Evolutionary conservation across 2,888 invertebrate species (phyloP), one percentile per base, ranked within the genome.

Genomic region (Amphipoea oculea): DNA sequence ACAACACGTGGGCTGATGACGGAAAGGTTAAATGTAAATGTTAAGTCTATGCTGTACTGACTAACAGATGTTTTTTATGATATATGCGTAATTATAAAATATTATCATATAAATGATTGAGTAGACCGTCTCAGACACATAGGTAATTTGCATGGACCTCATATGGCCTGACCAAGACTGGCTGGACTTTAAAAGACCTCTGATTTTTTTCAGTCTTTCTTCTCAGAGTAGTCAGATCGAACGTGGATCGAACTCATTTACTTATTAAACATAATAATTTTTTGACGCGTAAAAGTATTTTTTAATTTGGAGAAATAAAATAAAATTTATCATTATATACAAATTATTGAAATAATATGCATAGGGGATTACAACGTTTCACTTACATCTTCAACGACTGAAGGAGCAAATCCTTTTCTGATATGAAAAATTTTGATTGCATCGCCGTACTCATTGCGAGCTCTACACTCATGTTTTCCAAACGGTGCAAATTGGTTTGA

Each of bases 391-490:
- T 83, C 83, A 57, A 96, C 86, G 12, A 79, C 40, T 2, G 92
- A 89, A 51, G 96, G 96, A 11, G 83, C 83, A 80, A 92, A 93
- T 60, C 94, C 96, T 91, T 94, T 90, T 69, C 82, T 90, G 9
- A 96, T 90, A 20, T 86, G 82, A 42, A 94, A 91, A 0, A 81
- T 79, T 88, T 95, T 96, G 9, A 84, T 90, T 0, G 90, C 90
- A 75, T 88, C 84, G 0, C 96, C 96, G 45, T 89, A 87, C 7
- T 89, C 79, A 76, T 97, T 97, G 12, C 66, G 87, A 4, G 93
- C 96, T 14, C 73, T 86, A 79, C 96, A 96, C 75, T 92, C 92
- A 73, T 95, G 96, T 36, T 86, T 83, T 51, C 96, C 96, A 71
- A 93, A 96, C 2, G 92, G 84, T 29, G 91, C 90, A 54, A 89